Base-by-base conservation (phyloP, 2,797 vertebrate species). In the Diplodus puntazzo region DNA sequence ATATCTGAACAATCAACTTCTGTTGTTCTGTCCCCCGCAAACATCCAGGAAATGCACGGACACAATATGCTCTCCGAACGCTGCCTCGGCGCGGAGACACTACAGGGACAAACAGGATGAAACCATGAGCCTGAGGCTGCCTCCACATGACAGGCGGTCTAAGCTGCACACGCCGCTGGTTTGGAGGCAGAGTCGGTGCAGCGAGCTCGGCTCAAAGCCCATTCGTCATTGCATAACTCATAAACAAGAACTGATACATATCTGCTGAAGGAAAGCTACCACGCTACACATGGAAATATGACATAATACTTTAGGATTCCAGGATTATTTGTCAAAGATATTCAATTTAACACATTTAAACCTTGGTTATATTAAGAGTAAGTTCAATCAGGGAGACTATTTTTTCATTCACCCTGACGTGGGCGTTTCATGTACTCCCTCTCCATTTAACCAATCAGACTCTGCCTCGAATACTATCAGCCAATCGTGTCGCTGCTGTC, bases 81-180 rank as follows among this genome's bases (percentile, higher is more conserved):
- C 70, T 55, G 48, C 34, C 52, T 71, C 49, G 46, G 63, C 18
- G 16, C 58, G n/a, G 73, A 57, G 68, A 61, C 71, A 65, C 57
- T 34, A 25, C 34, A 9, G 57, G 69, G 73, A 81, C 50, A 59
- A 62, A 81, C 11, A 58, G 30, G 63, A 79, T 79, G 62, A 71
- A 71, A 65, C 54, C 23, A 8, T 34, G 49, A 9, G 69, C 80
- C 80, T 21, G 34, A 75, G 77, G 81, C 62, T 25, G 9, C 49
- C 52, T 59, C 45, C 18, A 48, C 54, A 54, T 75, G 79, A 59
- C 76, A 69, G 70, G 46, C 17, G 6, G 50, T 21, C 14, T 77
- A 27, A 57, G 65, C 63, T 76, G 63, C 45, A 45, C 66, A 76
- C 65, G 64, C 50, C 4, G 71, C 52, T 69, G 50, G 73, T 75